Percentiles rank a stretch among this genome's conserved stretches.
Evolutionary conservation across 2,888 invertebrate genomes (phyloP).

Genomic region (Melangyna quadrimaculata): DNA sequence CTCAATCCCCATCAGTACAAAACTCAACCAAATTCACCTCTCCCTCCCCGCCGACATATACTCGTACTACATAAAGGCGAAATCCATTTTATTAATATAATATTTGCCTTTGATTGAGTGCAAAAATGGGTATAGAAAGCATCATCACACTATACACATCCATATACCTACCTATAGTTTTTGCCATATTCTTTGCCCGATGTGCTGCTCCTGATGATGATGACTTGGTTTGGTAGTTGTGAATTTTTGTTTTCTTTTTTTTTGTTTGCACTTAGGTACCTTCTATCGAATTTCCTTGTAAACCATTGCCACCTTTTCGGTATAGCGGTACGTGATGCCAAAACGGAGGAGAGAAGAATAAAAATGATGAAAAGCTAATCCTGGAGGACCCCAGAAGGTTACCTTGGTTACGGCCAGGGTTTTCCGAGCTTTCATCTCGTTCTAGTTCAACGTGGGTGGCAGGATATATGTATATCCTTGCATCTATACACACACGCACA

Average conservation of each 20-base stretch:
- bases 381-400: conserved; percentile 72
- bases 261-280: too few species aligned
- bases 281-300: neutral
- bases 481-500: neutral
- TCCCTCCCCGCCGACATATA: neutral
- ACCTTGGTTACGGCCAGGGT: conserved; percentile 73
- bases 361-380: conserved; percentile 71
- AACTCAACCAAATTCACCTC: neutral
- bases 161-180: conserved; percentile 3
- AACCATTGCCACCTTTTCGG: conserved; percentile 11
- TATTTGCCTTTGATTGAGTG: conserved; percentile 72
- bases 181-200: conserved; percentile 1
- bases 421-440: conserved; percentile 75
- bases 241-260: conserved; percentile 19
- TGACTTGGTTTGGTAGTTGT: conserved; percentile 39
- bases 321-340: conserved; percentile 22
- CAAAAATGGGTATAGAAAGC: conserved; percentile 51
- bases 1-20: neutral
- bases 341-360: conserved; percentile 66
- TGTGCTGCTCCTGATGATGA: neutral
- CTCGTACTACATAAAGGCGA: conserved; percentile 24
- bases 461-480: conserved; percentile 34
- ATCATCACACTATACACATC: neutral
- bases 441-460: conserved; percentile 68
- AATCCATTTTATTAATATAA: conserved; percentile 72